Conservation (phyloP, 2,888 invertebrate genomes). For the Drosophila colorata region DNA sequence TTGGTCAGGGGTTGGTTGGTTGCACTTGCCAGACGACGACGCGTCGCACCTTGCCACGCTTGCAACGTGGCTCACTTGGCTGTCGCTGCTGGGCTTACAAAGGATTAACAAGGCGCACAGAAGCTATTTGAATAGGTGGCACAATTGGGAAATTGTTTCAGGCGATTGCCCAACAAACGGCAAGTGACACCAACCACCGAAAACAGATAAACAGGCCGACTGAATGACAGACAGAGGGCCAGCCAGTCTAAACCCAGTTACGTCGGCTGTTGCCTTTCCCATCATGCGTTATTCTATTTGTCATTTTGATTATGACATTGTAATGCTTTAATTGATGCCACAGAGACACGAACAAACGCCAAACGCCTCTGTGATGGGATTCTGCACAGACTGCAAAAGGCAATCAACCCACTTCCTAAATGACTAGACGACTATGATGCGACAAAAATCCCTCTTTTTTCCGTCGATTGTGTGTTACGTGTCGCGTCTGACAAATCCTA, state of each 20-base stretch:
- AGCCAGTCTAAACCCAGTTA: slow-evolving; percentile 16
- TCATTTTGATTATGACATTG: slow-evolving; percentile 85
- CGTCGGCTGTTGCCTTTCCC: slow-evolving; percentile 81
- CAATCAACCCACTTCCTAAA: slow-evolving; percentile 69
- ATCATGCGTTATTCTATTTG: slow-evolving; percentile 85
- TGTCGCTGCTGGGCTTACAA: slow-evolving; percentile 70
- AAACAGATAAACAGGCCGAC: slow-evolving; percentile 12
- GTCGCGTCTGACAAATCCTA: slow-evolving; percentile 70
- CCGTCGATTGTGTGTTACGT: slow-evolving; percentile 25
- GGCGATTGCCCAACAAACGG: slow-evolving; percentile 46
- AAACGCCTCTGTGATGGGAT: slow-evolving; percentile 32
- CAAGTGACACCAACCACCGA: slow-evolving; percentile 60
- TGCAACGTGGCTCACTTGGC: slow-evolving; percentile 59
- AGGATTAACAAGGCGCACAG: slow-evolving; percentile 62
- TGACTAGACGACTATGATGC: slow-evolving; percentile 61
- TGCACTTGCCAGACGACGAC: slow-evolving; percentile 34
- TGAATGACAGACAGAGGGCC: neutral
- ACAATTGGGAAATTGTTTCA: slow-evolving; percentile 75
- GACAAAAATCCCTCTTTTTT: slow-evolving; percentile 43
- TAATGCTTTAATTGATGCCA: slow-evolving; percentile 85
- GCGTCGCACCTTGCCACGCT: slow-evolving; percentile 44
- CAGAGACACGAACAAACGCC: slow-evolving; percentile 23
- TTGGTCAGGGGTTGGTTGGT: slow-evolving; percentile 35
- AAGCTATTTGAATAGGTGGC: slow-evolving; percentile 74
- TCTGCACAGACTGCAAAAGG: slow-evolving; percentile 65